Evolutionary conservation across 1,140 invertebrate genomes (phyloP).

Genomic region (Ganaspis sp.): DNA sequence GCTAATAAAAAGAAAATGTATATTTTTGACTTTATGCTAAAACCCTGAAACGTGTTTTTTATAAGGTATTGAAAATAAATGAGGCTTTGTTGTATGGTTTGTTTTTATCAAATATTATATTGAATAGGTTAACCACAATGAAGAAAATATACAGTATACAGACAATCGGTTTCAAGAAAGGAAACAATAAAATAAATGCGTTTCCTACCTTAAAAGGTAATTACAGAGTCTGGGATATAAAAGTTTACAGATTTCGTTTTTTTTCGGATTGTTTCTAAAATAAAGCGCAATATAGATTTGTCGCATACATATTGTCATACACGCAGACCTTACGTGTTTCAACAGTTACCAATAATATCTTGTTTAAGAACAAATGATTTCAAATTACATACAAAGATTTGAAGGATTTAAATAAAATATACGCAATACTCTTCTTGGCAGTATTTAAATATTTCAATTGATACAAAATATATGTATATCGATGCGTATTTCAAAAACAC

Average conservation of each 20-base stretch:
- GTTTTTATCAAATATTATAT: constrained; percentile 30
- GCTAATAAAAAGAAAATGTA: no score
- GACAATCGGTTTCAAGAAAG: constrained; percentile 26
- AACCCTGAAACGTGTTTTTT: no score
- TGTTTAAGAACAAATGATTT: neutral
- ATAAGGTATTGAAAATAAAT: neutral
- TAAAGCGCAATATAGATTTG: constrained; percentile 30
- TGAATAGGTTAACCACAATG: constrained; percentile 30
- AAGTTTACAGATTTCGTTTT: constrained; percentile 17
- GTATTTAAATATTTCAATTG: constrained; percentile 30
- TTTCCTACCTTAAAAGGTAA: constrained; percentile 29
- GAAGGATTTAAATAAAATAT: constrained; percentile 30
- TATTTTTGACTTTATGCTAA: no score
- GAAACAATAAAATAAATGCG: constrained; percentile 29
- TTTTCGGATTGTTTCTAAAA: constrained; percentile 17
- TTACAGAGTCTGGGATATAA: constrained; percentile 22
- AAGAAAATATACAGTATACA: constrained; percentile 27
- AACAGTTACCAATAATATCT: constrained; percentile 26
- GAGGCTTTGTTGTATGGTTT: neutral
- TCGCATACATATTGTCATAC: constrained; percentile 28
- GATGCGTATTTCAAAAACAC: constrained; percentile 23
- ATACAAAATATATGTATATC: constrained; percentile 30
- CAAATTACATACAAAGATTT: constrained; percentile 16
- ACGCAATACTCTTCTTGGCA: constrained; percentile 22
- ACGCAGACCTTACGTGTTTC: neutral